Evolutionary conservation across 2,797 vertebrate species (phyloP).

Genomic region (Euphonia xanthogaster): DNA sequence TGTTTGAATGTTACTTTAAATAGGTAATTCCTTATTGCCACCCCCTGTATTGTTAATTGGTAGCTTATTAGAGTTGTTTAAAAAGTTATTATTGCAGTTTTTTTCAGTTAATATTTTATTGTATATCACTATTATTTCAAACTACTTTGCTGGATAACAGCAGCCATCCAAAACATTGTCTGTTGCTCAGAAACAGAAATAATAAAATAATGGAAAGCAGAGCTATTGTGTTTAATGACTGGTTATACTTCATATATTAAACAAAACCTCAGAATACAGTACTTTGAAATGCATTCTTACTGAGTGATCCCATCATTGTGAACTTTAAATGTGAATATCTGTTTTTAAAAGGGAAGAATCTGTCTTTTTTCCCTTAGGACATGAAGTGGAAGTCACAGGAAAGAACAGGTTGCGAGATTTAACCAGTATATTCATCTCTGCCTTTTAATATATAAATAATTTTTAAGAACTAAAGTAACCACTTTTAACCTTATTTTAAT

Average conservation of each 20-base stretch:
- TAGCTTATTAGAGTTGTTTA: slow-evolving; percentile 52
- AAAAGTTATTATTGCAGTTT: slow-evolving; percentile 25
- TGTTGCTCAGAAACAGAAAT: slow-evolving; percentile 5
- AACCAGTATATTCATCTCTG: slow-evolving; percentile 31
- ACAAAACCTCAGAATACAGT: background rate
- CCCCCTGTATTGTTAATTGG: slow-evolving; percentile 41
- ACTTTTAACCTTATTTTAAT: slow-evolving; percentile 26
- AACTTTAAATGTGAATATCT: background rate
- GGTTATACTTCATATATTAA: background rate
- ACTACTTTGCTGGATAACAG: background rate
- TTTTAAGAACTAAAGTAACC: background rate
- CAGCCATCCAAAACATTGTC: background rate
- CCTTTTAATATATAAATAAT: slow-evolving; percentile 20
- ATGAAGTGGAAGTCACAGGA: background rate
- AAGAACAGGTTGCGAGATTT: background rate
- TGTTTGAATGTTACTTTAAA: background rate
- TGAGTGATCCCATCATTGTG: background rate
- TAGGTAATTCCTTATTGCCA: slow-evolving; percentile 24
- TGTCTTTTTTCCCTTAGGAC: background rate
- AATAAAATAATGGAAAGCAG: background rate
- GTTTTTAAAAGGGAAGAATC: background rate
- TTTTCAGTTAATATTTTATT: slow-evolving; percentile 9
- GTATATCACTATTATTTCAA: background rate
- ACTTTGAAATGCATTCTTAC: background rate
- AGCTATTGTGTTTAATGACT: background rate